phyloP scores from a whole-genome alignment of 2,113 vertebrate species.

The Prolemur simus region DNA sequence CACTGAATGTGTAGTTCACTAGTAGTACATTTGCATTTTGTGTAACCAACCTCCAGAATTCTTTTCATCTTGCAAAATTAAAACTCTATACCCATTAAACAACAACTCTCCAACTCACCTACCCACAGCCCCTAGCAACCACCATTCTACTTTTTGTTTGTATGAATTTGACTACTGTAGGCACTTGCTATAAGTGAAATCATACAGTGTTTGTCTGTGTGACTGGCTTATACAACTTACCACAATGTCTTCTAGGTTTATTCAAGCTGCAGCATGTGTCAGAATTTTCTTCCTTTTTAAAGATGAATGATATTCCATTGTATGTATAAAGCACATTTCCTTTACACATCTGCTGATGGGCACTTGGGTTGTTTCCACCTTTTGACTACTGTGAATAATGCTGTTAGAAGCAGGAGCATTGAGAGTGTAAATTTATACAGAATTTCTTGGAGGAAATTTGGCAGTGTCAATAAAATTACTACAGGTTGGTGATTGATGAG shows the following conservation, averaged over 20 bases:
- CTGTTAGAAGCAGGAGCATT: not conserved
- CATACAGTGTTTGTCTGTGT: not conserved
- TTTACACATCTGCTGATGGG: not conserved
- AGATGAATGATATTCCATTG: not conserved
- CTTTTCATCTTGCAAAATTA: not conserved
- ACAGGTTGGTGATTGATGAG: not conserved
- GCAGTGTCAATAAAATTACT: not conserved
- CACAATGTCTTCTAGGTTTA: not conserved
- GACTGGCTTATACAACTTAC: not conserved
- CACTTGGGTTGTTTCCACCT: not conserved
- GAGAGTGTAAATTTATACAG: not conserved
- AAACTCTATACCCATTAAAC: not conserved
- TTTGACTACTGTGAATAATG: not conserved
- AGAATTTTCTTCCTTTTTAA: not conserved
- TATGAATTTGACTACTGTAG: not conserved
- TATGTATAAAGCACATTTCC: not conserved
- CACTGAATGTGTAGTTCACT: not conserved
- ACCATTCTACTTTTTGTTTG: not conserved
- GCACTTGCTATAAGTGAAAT: not conserved
- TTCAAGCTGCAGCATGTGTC: not conserved
- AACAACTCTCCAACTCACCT: not conserved
- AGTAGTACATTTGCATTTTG: not conserved
- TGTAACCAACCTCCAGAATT: not conserved
- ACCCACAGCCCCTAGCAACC: not conserved
- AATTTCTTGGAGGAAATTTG: slow-evolving; percentile 4